Conservation (phyloP, 2,888 invertebrate species). For the Andrena trimmerana region DNA sequence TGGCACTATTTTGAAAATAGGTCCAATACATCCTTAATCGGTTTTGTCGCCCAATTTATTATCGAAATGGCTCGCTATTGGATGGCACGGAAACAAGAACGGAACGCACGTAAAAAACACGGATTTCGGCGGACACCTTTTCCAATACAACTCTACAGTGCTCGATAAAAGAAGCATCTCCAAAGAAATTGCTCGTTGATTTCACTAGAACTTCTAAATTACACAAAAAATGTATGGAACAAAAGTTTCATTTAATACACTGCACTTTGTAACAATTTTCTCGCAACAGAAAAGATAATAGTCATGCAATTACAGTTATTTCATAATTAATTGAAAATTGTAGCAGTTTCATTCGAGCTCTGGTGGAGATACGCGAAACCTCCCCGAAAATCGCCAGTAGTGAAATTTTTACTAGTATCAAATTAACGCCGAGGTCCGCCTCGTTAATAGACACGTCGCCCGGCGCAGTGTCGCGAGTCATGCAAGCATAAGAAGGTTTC, state of each 20-base stretch:
- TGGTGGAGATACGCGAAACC: no score
- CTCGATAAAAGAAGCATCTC: not conserved
- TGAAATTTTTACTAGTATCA: not conserved
- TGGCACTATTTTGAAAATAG: no score
- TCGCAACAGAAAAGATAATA: no score
- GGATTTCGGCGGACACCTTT: not conserved
- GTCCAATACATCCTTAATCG: conserved; percentile 18
- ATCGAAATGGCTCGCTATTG: not conserved
- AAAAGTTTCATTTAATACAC: no score
- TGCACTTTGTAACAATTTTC: no score
- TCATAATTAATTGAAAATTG: no score
- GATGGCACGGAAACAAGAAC: not conserved
- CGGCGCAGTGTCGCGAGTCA: conserved; percentile 50
- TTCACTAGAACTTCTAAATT: no score
- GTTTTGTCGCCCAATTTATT: conserved; percentile 31
- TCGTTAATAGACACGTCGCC: conserved; percentile 48
- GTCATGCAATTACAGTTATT: no score
- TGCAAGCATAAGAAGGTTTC: conserved; percentile 67
- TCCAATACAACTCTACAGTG: not conserved
- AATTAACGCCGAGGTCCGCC: not conserved
- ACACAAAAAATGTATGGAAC: no score
- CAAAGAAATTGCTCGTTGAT: not conserved
- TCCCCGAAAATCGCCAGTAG: no score
- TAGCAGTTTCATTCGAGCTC: no score
- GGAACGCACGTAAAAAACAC: not conserved